Evolutionary conservation across 2,888 invertebrate species (phyloP), one percentile per base, ranked within the genome.

Genomic region (Synanthedon andrenaeformis): DNA sequence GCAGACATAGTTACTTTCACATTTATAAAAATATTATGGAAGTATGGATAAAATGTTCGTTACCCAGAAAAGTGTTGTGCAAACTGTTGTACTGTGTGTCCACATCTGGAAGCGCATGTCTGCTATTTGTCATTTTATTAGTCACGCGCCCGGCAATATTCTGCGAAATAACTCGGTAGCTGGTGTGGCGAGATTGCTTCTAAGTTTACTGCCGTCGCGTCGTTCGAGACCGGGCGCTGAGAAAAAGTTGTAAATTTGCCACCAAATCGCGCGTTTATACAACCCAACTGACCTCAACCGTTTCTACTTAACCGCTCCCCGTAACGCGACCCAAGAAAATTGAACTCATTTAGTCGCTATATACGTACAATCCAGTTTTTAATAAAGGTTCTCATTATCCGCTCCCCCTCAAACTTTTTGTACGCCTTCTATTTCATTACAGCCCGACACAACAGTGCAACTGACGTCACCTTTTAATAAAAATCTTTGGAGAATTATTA

Each of bases 51-150:
- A 35, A 35, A 35, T 35, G 35, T 35, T 35, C 35, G 10, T 10
- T 5, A 35, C 8, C 35, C 35, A 35, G 35, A 35, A 35, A 35
- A 10, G 10, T 35, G 35, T 10, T 35, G 35, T 35, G 35, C 35
- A 35, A 35, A 35, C 10, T 35, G 35, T 35, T 10, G 35, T 35
- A 35, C 71, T 57, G 65, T 70, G 68, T 72, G 74, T 75, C 68
- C 45, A 65, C 65, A 60, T 59, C n/a, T 57, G 62, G 62, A 64
- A 69, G 66, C 72, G 71, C 72, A 53, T 53, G 72, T 72, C 64
- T 74, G 72, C 78, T 78, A 83, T 83, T 82, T 83, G 82, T 84
- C 82, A 83, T 83, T 83, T 83, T 83, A 83, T 85, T 84, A 83
- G 82, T 78, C 76, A 74, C 75, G 72, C 71, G 72, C 69, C 68